Evolutionary conservation across 2,797 vertebrate species (phyloP), one percentile per base, ranked within the genome.

Genomic region (Octomys mimax): DNA sequence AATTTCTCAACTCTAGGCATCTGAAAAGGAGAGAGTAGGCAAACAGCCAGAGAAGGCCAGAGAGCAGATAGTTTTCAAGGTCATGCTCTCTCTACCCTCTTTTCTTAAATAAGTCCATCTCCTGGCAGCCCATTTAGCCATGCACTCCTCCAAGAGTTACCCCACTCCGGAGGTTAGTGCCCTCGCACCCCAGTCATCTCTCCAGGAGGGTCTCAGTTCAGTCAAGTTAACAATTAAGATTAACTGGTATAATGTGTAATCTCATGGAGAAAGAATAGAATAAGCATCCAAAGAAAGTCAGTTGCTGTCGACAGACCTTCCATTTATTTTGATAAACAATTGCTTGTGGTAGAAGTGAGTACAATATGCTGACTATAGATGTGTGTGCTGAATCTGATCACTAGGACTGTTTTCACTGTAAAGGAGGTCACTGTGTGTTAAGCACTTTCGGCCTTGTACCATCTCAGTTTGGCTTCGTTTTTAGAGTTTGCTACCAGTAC

Each of bases 401-500:
- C 61, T 16, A n/a, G 16, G 36, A 46, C 66, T 13, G 1, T 87
- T 61, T 82, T 68, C 10, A 26, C 4, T 21, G 0, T 49, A 79
- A 85, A 90, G 52, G 52, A 92, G 75, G 36, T 13, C n/a, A 1
- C 31, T 24, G 6, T 52, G 16, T 82, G 2, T 82, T 81, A 36
- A 78, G 70, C 5, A 71, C 6, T 68, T 85, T 92, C 82, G 33
- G 28, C 70, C 16, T 80, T 89, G 4, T 73, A 14, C 28, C 33
- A n/a, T 83, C 52, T 75, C 91, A 70, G 49, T 62, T 89, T 95
- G 42, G 10, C 31, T 91, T 22, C 28, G 18, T 84, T 39, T 93
- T 88, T 92, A 70, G 64, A 88, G 8, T 93, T 94, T 87, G 39
- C 31, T 95, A 26, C 80, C 84, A 26, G 75, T 79, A 42, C 21